Evolutionary conservation across 2,888 invertebrate species (phyloP).

Genomic region (Pedicia rivosa): DNA sequence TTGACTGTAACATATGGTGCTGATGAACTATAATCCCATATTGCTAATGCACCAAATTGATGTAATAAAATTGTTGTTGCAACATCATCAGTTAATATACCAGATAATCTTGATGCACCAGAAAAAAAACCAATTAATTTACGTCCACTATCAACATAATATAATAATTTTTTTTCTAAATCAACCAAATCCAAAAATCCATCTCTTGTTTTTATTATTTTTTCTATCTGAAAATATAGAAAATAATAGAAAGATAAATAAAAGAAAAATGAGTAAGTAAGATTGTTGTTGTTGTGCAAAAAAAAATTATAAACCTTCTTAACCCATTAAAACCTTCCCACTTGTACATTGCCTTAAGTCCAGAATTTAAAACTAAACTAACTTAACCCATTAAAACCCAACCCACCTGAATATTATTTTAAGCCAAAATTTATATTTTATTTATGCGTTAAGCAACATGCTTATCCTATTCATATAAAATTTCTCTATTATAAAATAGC

Average conservation of each 20-base stretch:
- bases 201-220: constrained; percentile 61
- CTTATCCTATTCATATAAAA: too few relatives aligned
- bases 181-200: constrained; percentile 66
- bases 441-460: too few relatives aligned
- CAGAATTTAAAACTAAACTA: not conserved
- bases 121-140: constrained; percentile 72
- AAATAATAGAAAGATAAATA: constrained; percentile 1
- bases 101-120: constrained; percentile 78
- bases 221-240: constrained; percentile 42
- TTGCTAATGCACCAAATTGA: constrained; percentile 63
- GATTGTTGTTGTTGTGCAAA: too few relatives aligned
- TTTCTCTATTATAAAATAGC: too few relatives aligned
- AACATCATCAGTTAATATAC: constrained; percentile 69
- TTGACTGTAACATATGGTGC: constrained; percentile 64
- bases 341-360: not conserved
- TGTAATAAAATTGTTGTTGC: constrained; percentile 67
- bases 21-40: constrained; percentile 84
- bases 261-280: constrained; percentile 7
- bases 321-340: too few relatives aligned
- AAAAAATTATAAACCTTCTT: too few relatives aligned
- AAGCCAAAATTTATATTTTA: too few relatives aligned
- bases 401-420: too few relatives aligned
- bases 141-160: constrained; percentile 42
- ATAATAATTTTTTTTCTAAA: constrained; percentile 51
- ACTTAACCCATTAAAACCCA: too few relatives aligned